Evolutionary conservation across 2,888 invertebrate genomes (phyloP), one percentile per base, ranked within the genome.

Genomic region (Himalopsyche tibetana): DNA sequence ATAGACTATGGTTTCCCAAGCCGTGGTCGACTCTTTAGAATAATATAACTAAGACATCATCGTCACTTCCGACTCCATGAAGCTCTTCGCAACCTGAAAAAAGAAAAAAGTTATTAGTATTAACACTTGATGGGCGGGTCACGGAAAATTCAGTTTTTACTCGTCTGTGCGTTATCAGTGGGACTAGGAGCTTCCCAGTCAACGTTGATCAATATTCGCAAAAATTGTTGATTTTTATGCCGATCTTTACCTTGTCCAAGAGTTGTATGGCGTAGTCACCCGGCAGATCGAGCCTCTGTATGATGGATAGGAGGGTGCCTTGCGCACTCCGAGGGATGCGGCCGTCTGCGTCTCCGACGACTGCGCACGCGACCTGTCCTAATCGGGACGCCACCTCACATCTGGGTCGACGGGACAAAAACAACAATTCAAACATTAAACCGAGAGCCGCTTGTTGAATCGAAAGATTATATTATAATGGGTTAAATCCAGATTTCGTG

Each of bases 331-430:
- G 82, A 19, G 89, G 81, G 91, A 89, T 2, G 90, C 90, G 89
- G 89, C 91, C 86, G 0, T 91, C 91, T 0, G 90, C 91, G 4
- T 91, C 91, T 1, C 91, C 91, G 80, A 91, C 88, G 9, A 88
- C 88, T 8, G 86, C 87, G 69, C 87, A 88, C n/a, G 92, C 91
- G 86, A 92, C 90, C 89, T 91, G 92, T 83, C 92, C 90, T 15
- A 92, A 89, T 0, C 92, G 90, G 0, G 91, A 91, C 0, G 92
- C 92, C 92, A 92, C 91, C 91, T 93, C 93, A 0, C 92, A 91
- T 51, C 88, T 88, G 80, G 6, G n/a, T 42, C 0, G 15, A 17
- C 4, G 45, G 4, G 9, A 11, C 45, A 45, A 45, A 45, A 45
- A 5, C 11, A 11, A 81, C 28, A 45, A 8, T 2, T 9, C 9